Conservation (phyloP, 2,113 vertebrate genomes). For the Lepus europaeus region DNA sequence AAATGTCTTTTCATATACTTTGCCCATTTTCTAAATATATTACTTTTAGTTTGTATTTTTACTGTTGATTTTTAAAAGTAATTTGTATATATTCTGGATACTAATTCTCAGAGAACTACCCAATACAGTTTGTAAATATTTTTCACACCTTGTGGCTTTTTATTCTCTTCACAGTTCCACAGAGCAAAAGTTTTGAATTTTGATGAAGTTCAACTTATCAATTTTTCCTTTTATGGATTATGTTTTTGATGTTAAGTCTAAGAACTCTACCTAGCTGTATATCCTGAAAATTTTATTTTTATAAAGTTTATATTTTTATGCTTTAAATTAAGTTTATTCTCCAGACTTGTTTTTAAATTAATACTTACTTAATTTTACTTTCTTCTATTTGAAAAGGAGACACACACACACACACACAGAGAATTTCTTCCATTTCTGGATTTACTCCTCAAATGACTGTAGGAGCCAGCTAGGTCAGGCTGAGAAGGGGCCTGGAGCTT, state of each 20-base stretch:
- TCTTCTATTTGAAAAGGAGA: too few relatives aligned
- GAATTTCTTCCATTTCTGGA: too few relatives aligned
- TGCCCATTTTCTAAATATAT: not conserved
- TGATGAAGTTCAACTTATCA: not conserved
- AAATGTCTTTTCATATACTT: not conserved
- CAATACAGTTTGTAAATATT: not conserved
- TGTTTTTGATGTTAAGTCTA: conserved; percentile 26
- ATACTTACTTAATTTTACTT: too few relatives aligned
- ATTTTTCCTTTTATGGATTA: conserved; percentile 6
- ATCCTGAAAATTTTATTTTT: not conserved
- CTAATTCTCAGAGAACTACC: not conserved
- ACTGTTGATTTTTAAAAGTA: not conserved
- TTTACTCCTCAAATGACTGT: too few relatives aligned
- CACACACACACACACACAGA: too few relatives aligned
- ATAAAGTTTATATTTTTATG: not conserved
- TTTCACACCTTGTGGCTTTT: not conserved
- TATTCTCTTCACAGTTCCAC: not conserved
- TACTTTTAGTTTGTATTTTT: not conserved
- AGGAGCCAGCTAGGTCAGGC: too few relatives aligned
- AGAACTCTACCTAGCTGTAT: not conserved
- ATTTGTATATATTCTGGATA: not conserved
- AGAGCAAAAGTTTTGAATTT: conserved; percentile 18
- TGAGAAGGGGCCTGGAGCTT: too few relatives aligned
- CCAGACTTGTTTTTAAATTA: not conserved
- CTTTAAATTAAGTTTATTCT: not conserved